Conservation (phyloP, 2,113 vertebrate species). For the Hypanus sabinus region DNA sequence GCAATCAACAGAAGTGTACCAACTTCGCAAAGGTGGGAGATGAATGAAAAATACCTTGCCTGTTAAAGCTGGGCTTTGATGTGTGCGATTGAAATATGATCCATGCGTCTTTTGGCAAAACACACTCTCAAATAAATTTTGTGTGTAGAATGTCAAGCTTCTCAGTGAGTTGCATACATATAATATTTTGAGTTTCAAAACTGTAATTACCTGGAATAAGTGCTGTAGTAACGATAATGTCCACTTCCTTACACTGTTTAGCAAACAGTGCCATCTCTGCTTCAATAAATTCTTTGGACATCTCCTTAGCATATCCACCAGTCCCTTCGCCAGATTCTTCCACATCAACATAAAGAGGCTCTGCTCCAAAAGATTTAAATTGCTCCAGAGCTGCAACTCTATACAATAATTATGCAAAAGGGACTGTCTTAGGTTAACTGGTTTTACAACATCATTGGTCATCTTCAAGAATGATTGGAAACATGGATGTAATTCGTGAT, state of each 20-base stretch:
- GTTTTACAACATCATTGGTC: background rate
- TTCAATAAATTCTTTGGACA: conserved; percentile 63
- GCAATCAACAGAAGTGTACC: background rate
- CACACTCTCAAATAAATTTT: background rate
- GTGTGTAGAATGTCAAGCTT: background rate
- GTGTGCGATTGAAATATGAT: background rate
- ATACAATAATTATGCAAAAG: conserved; percentile 27
- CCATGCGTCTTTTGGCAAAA: background rate
- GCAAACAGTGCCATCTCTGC: conserved; percentile 62
- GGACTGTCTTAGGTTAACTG: background rate
- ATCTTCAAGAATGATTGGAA: background rate
- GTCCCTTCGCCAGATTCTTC: conserved; percentile 60
- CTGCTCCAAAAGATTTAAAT: conserved; percentile 64
- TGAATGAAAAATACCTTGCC: background rate
- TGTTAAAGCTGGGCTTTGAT: background rate
- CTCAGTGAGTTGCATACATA: background rate
- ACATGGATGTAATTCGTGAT: background rate
- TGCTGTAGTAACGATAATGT: conserved; percentile 57
- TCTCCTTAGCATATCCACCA: conserved; percentile 64
- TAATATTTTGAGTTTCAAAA: background rate
- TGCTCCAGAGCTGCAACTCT: conserved; percentile 62
- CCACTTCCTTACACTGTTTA: conserved; percentile 58
- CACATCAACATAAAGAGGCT: conserved; percentile 56
- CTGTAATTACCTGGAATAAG: conserved; percentile 59
- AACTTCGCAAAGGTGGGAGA: background rate